phyloP scores from a whole-genome alignment of 1,140 invertebrate species.

The Drosophila nikananu region DNA sequence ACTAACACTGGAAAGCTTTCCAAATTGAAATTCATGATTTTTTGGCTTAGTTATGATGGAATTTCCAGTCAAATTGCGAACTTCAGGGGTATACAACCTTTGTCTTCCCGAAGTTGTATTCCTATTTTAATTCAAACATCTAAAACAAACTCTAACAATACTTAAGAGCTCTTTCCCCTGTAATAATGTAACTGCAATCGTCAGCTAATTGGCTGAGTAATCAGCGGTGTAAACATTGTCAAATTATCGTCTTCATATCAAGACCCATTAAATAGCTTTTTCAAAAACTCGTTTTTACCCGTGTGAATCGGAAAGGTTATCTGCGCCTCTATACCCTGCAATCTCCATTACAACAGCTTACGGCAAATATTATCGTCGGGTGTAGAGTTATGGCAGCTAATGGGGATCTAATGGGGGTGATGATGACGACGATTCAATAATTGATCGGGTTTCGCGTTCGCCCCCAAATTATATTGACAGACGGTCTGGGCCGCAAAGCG shows the following conservation, averaged over 20 bases:
- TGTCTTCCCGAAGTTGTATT: not conserved
- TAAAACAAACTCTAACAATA: not conserved
- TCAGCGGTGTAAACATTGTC: not conserved
- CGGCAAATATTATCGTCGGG: constrained; percentile 24
- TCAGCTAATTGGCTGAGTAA: not conserved
- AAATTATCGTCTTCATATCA: constrained; percentile 11
- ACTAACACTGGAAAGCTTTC: too few relatives aligned
- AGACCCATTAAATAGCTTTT: constrained; percentile 5
- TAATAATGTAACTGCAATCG: not conserved
- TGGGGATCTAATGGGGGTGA: constrained; percentile 30
- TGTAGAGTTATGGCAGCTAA: constrained; percentile 28
- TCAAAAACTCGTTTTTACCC: constrained; percentile 13
- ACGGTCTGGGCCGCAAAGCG: constrained; percentile 15
- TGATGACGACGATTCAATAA: constrained; percentile 1
- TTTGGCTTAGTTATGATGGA: too few relatives aligned
- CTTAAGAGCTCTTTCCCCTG: not conserved
- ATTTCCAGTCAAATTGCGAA: too few relatives aligned
- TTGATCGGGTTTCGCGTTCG: constrained; percentile 14
- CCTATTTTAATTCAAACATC: too few relatives aligned
- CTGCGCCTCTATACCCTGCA: not conserved
- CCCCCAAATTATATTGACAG: constrained; percentile 35
- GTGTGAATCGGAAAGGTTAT: constrained; percentile 30
- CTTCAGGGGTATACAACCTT: too few relatives aligned
- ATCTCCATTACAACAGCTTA: constrained; percentile 26
- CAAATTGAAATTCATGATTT: too few relatives aligned